Evolutionary conservation across 2,888 invertebrate genomes (phyloP), one percentile per base, ranked within the genome.

Genomic region (Hydropsyche betteni): DNA sequence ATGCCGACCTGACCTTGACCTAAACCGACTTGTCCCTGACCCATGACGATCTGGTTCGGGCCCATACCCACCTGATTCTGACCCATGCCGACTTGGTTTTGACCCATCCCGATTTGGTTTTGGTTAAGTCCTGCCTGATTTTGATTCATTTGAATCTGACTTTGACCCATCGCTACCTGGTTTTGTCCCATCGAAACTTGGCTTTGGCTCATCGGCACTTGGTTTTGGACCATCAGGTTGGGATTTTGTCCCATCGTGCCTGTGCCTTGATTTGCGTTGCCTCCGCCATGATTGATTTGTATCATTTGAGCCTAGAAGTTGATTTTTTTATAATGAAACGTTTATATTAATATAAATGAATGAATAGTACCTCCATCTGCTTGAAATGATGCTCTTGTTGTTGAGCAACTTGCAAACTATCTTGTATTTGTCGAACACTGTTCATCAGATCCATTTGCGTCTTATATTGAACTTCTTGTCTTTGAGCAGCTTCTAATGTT

Each of bases 371-470:
- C 86, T 93, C 93, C 64, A 93, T 83, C 81, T 91, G 89, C 81
- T 93, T 94, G 82, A 91, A 94, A 80, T 94, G 94, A 84, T 93
- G 91, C 81, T 94, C 94, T 80, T 92, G 92, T 80, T 93, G 93
- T 82, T 94, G 94, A 0, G 93, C 93, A 7, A 91, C 90, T 81
- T 94, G 93, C 72, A 93, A 85, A 77, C 89, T 88, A 82, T 91
- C 90, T 81, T 90, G 90, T 79, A 90, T 84, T 82, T 90, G 87
- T n/a, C 86, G 85, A 16, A 72, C 87, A 85, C 80, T 88, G 33
- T 52, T 87, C 84, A 86, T 86, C 81, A 91, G 90, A 81, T 90
- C 90, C 85, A 91, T 91, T 82, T 93, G 93, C 50, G 90, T 91
- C 84, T 93, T 93, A 84, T 92, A 93, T 84, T 94, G 93, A 53